Evolutionary conservation across 2,888 invertebrate genomes (phyloP), one percentile per base, ranked within the genome.

Genomic region (Schizotus pectinicornis): DNA sequence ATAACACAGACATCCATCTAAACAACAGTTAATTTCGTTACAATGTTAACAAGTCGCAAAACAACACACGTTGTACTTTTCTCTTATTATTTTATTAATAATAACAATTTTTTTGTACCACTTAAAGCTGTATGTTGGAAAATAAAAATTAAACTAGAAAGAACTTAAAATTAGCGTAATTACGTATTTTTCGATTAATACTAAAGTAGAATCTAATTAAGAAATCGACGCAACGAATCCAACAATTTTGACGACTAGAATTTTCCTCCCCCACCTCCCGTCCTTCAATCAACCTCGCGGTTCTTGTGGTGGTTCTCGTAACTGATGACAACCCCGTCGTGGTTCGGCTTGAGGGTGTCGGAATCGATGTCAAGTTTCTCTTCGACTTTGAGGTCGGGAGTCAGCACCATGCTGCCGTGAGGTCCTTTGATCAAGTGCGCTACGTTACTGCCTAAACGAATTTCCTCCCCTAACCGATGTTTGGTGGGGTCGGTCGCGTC

Each of bases 311-410:
- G 67, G 52, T 68, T 69, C 55, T 70, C 78, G 66, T 86, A 86
- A 65, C 84, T 82, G 58, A 86, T 81, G 45, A 86, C 82, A 37
- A 84, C 81, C 0, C 86, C 86, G 53, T 84, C 84, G 38, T 85
- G 81, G 37, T 86, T 86, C 1, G 86, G 85, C 61, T 83, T 84
- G 38, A 86, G 74, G 56, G 84, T 81, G 63, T 86, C 84, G 0
- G 84, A 82, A 56, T 84, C 84, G 8, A 86, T 81, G 66, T 85
- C 84, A n/a, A 86, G 77, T 66, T 84, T 85, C 55, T 84, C 81
- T 64, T 84, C 83, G 6, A 82, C 81, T 6, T 72, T 72, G 7
- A 68, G 61, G 38, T 72, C 77, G 0, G 80, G 80, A 54, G 82
- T 79, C 6, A 84, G 72, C 2, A 83, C 82, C 67, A 84, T 76